These are phyloP conservation scores for Sesia apiformis DNA, from an alignment of 2,888 invertebrate species.

Conservation along the genomic window DNA sequence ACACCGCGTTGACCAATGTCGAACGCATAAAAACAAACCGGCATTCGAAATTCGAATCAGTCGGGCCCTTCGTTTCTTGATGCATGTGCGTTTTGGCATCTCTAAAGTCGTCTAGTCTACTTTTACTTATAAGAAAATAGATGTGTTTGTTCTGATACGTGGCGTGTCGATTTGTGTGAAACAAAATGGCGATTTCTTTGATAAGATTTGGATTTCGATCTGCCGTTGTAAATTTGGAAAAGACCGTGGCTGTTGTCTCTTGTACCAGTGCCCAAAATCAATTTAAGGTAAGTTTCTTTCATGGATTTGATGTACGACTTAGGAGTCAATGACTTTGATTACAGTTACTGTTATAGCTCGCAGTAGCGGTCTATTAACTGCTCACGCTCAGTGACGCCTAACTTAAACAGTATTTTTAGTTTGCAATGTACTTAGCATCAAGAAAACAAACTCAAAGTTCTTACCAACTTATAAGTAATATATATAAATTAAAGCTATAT, in stretches of 20 bases:
- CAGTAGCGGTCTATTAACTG: neutral
- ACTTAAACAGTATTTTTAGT: too few relatives aligned
- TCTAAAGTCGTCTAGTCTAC: slow-evolving; percentile 6
- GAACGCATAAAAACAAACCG: slow-evolving; percentile 44
- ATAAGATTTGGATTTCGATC: slow-evolving; percentile 53
- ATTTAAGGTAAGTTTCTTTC: slow-evolving; percentile 42
- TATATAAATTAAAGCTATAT: too few relatives aligned
- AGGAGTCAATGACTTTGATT: slow-evolving; percentile 9
- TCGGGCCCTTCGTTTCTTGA: slow-evolving; percentile 17
- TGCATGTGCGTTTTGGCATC: slow-evolving; percentile 4
- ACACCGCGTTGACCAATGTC: slow-evolving; percentile 9
- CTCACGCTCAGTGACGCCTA: too few relatives aligned
- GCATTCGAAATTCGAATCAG: slow-evolving; percentile 40
- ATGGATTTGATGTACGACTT: slow-evolving; percentile 1
- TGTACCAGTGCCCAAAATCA: slow-evolving; percentile 41
- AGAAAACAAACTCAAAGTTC: too few relatives aligned
- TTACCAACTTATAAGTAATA: too few relatives aligned
- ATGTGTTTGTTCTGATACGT: slow-evolving; percentile 11
- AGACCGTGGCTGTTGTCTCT: slow-evolving; percentile 40
- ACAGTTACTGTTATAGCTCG: neutral
- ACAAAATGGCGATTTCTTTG: slow-evolving; percentile 62
- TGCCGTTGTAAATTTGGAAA: slow-evolving; percentile 43
- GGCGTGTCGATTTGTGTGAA: slow-evolving; percentile 8
- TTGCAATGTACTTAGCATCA: too few relatives aligned
- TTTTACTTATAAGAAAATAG: slow-evolving; percentile 10